These are phyloP conservation scores for Oryzias celebensis DNA, from an alignment of 2,113 vertebrate species.

Conservation along the genomic window DNA sequence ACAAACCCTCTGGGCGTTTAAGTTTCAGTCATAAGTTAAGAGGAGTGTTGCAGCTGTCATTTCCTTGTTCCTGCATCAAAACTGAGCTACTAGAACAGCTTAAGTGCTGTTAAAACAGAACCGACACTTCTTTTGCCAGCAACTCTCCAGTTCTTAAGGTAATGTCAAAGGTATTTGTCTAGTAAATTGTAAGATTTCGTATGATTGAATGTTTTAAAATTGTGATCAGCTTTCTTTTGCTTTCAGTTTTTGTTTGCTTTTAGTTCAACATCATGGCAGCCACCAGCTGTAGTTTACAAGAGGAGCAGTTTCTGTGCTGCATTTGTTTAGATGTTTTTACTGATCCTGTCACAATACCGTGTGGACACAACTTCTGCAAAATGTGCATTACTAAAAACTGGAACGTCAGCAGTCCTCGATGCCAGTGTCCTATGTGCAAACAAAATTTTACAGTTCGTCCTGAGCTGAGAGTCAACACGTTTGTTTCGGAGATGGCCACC, in stretches of 20 bases:
- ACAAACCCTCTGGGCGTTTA: too few relatives aligned
- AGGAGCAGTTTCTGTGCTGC: constrained; percentile 23
- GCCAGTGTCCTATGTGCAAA: constrained; percentile 28
- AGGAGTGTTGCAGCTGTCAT: too few relatives aligned
- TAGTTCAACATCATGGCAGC: neutral
- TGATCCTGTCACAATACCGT: constrained; percentile 6
- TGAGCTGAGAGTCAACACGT: constrained; percentile 22
- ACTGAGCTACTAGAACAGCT: too few relatives aligned
- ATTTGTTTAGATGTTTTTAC: constrained; percentile 21
- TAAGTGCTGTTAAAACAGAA: too few relatives aligned
- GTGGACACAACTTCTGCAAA: constrained; percentile 18
- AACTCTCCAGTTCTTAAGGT: too few relatives aligned
- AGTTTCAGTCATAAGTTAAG: too few relatives aligned
- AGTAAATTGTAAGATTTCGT: too few relatives aligned
- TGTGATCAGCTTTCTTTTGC: too few relatives aligned
- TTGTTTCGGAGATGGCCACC: constrained; percentile 22
- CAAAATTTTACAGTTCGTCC: constrained; percentile 7
- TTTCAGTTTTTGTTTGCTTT: neutral
- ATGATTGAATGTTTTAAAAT: too few relatives aligned
- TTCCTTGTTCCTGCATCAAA: too few relatives aligned
- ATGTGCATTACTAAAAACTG: constrained; percentile 21
- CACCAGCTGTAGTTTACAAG: neutral
- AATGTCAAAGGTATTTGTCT: too few relatives aligned
- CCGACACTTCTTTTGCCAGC: too few relatives aligned
- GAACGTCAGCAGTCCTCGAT: neutral